Base-by-base conservation (phyloP, 2,888 invertebrate species). In the Cephalotes varians region DNA sequence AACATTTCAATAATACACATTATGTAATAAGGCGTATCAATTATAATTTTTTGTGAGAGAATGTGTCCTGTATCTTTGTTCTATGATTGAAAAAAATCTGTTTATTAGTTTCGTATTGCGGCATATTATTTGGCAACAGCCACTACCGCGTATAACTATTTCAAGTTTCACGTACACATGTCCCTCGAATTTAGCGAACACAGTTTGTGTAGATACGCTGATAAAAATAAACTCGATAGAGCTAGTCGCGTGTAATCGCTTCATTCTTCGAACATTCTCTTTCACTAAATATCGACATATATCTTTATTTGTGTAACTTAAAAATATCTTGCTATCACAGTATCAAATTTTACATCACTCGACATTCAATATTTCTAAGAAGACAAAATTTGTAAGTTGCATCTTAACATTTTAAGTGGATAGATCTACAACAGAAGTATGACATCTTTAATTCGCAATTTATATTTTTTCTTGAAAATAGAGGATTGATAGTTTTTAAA, bases 111-210 rank as follows among this genome's bases (percentile, higher is more conserved):
- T 60, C 28, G 28, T 34, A 15, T 25, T 34, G 51, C 49, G n/a
- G 28, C 72, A 71, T 31, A 44, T 62, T 74, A 80, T 80, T 83
- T 81, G 74, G 79, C 85, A 79, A n/a, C 31, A 77, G 56, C 18
- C 54, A 76, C 64, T 21, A 51, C n/a, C 58, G 49, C 15, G 49
- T 44, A 54, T 51, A 83, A 83, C 72, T 84, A 86, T 86, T 86
- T 86, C 81, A 60, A 86, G 76, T 85, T 47, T 25, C 47, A 25
- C 58, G 51, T 47, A 67, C 25, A 28, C 40, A 28, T 21, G 12
- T 40, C 31, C 28, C 10, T 21, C 7, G 18, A 77, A 77, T 56
- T 79, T 71, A 69, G 34, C 21, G 40, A 12, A 69, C 54, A 37
- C 9, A 18, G 34, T 34, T 69, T 37, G 37, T 37, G 21, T 34